Evolutionary conservation across 2,797 vertebrate genomes (phyloP), one percentile per base, ranked within the genome.

Genomic region (Alfaro cultratus): DNA sequence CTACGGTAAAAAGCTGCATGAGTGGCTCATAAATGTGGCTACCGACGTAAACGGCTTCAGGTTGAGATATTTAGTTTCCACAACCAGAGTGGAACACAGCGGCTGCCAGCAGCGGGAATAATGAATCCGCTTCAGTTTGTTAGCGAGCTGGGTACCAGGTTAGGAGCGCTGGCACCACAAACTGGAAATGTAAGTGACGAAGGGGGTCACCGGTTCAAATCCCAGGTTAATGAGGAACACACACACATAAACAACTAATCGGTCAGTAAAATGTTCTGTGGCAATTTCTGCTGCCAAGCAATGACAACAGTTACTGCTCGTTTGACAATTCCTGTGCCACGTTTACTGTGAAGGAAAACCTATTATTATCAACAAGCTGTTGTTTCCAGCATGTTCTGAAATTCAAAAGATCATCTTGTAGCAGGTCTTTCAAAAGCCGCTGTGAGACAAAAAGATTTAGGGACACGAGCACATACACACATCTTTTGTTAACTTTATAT

Each of bases 21-120:
- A 67, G 87, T 89, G 91, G 78, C 86, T 88, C 83, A 85, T 93
- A 91, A 94, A 92, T 36, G 57, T 62, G 18, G 85, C 87, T 74
- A 60, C 67, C 78, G 82, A 90, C 85, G 83, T 86, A 90, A 90
- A 87, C 81, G 57, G 78, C 84, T 85, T 86, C 77, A 81, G 82
- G 74, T 87, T 77, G 75, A 88, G 84, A 84, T 80, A 57, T 88
- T 88, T 87, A 39, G 88, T 90, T 94, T 93, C 90, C 88, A 90
- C 76, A 85, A 87, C 83, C 82, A 83, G 82, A 43, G 70, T 86
- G 75, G 77, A 70, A 71, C 73, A 67, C 49, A 64, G 74, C 41
- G 0, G 29, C 29, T 87, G 89, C 88, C 93, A 94, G 31, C 79
- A 49, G 73, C 75, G 60, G 72, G 67, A 80, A 84, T 88, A 86